These are phyloP conservation scores for Hyposmocoma kahamanoa DNA, from an alignment of 1,140 invertebrate genomes.

Conservation along the genomic window DNA sequence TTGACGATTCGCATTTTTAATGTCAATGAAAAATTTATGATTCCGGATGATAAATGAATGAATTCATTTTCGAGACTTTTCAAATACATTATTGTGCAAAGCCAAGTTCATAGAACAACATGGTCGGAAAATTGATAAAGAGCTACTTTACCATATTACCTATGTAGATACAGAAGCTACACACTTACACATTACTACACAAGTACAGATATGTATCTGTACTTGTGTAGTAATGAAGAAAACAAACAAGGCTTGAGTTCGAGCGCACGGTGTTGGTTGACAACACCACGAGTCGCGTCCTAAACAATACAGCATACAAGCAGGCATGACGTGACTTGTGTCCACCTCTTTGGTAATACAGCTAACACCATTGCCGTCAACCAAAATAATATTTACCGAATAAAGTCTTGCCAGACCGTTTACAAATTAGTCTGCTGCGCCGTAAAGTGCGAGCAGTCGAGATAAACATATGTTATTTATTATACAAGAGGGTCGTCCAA, in stretches of 20 bases:
- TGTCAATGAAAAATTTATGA: no score
- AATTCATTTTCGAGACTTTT: no score
- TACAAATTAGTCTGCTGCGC: constrained; percentile 20
- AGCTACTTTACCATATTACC: no score
- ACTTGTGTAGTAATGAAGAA: constrained; percentile 19
- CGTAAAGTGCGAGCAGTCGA: constrained; percentile 25
- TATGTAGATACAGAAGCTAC: no score
- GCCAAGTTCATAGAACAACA: no score
- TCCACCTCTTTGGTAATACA: constrained; percentile 19
- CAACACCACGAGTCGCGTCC: constrained; percentile 39
- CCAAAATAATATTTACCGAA: constrained; percentile 38
- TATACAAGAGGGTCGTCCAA: no score
- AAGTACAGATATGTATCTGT: neutral
- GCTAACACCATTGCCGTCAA: constrained; percentile 18
- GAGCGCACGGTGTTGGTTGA: constrained; percentile 41
- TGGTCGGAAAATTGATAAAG: no score
- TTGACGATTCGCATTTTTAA: no score
- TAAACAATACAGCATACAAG: constrained; percentile 41
- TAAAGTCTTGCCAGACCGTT: constrained; percentile 15
- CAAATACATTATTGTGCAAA: no score
- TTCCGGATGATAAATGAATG: no score
- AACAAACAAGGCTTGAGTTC: constrained; percentile 33
- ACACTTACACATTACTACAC: constrained; percentile 19
- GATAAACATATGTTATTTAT: constrained; percentile 20
- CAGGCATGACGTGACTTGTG: constrained; percentile 20